Base-by-base conservation (phyloP, 2,797 vertebrate genomes). In the Vespertilio murinus region DNA sequence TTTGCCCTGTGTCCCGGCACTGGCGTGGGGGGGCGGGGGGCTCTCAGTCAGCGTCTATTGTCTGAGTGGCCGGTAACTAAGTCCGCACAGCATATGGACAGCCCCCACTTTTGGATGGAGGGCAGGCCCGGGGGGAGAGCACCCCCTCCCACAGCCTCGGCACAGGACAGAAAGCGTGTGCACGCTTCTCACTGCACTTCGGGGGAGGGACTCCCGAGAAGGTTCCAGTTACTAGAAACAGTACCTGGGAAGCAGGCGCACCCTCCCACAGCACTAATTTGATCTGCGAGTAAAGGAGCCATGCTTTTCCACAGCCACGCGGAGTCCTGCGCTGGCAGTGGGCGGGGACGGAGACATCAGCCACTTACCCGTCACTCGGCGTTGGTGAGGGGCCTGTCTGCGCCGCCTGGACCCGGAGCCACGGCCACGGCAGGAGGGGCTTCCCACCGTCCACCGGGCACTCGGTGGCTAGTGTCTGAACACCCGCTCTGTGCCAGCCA, bases 21-120 rank as follows among this genome's bases (percentile, higher is more conserved):
- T 54, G 61, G 56, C 67, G 47, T 0, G 1, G 0, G 12, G 42
- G 22, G 42, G 1, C 0, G 12, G 42, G 22, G 42, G 16, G 30
- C 8, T 67, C 70, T 94, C 22, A 16, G 20, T 33, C 54, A 30
- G n/a, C 20, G 6, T 49, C 10, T 64, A 1, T 45, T 4, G 45
- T 70, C 30, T 17, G 33, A 87, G 10, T 59, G 52, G 14, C 61
- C 30, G 12, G 6, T 42, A 28, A 9, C 30, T 42, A 11, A 40
- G 73, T 33, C 69, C 8, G 3, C 38, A 23, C 0, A 0, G 33
- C 38, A 20, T n/a, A n/a, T n/a, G n/a, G 6, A 16, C 11, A n/a
- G 13, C 67, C 10, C 16, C 52, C 25, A 2, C 7, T 0, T 30
- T 17, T 20, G 22, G 7, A 25, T 22, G 2, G 7, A 33, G 17